A percentile compares a stretch with the other conserved stretches of the same genome.
These are phyloP conservation scores for Heliopora coerulea DNA, from an alignment of 92 coral and sea anemone species.

Conservation along the genomic window DNA sequence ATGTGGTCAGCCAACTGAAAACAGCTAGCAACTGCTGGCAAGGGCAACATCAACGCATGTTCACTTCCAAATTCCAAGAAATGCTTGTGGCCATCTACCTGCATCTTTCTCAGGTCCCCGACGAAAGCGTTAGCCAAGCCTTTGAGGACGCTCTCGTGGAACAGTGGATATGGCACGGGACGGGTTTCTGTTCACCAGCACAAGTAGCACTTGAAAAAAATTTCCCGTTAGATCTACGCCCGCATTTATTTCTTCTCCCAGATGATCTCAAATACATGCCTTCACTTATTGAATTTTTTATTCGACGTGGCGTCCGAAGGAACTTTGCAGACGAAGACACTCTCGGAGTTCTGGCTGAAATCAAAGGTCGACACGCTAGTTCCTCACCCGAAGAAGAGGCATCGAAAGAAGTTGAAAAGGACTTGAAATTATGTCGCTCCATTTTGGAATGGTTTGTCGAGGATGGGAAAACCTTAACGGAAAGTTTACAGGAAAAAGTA, in stretches of 20 bases:
- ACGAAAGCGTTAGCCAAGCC: not conserved
- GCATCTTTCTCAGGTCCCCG: slow-evolving; percentile 37
- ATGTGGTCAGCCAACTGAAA: slow-evolving; percentile 55
- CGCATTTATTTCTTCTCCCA: slow-evolving; percentile 62
- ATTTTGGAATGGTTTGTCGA: slow-evolving; percentile 74
- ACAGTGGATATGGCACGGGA: slow-evolving; percentile 81
- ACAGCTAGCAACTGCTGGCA: slow-evolving; percentile 45
- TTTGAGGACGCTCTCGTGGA: slow-evolving; percentile 33
- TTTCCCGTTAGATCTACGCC: slow-evolving; percentile 59
- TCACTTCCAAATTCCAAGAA: slow-evolving; percentile 37
- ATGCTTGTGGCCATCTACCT: slow-evolving; percentile 64
- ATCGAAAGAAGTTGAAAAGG: slow-evolving; percentile 41
- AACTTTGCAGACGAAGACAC: slow-evolving; percentile 52
- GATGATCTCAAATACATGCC: slow-evolving; percentile 26
- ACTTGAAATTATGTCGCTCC: slow-evolving; percentile 51
- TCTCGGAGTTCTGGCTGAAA: slow-evolving; percentile 52
- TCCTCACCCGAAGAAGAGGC: not conserved
- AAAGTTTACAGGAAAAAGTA: slow-evolving; percentile 48
- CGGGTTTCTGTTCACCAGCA: slow-evolving; percentile 68
- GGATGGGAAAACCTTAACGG: slow-evolving; percentile 51
- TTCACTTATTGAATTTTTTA: slow-evolving; percentile 44
- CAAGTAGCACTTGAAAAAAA: slow-evolving; percentile 43
- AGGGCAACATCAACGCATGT: not conserved
- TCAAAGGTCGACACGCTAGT: slow-evolving; percentile 58
- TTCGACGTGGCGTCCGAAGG: slow-evolving; percentile 57